A percentile compares a stretch with the other conserved stretches of the same genome.
These are phyloP conservation scores for Himalopsyche anomala DNA, from an alignment of 2,888 invertebrate genomes.

Conservation along the genomic window DNA sequence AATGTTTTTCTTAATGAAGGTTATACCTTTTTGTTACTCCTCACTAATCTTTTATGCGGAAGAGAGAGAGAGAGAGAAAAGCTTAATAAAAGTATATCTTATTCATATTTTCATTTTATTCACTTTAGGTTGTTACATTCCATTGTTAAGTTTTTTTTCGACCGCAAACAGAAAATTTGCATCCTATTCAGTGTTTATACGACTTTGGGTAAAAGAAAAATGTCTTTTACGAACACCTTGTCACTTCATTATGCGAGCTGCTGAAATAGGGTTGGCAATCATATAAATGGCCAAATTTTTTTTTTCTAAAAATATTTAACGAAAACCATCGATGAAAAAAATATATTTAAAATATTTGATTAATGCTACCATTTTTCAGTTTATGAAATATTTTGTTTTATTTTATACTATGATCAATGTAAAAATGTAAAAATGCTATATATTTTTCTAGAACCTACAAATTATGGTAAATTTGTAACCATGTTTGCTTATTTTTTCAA, in stretches of 20 bases:
- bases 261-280: not conserved
- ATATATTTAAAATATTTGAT: no score
- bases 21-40: not conserved
- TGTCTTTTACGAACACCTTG: not conserved
- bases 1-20: not conserved
- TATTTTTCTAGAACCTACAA: no score
- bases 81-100: not conserved
- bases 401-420: no score
- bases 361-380: no score
- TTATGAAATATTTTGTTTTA: no score
- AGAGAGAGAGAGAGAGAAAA: not conserved
- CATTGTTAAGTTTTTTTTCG: conserved; percentile 20
- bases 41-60: conserved; percentile 5
- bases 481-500: no score
- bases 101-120: conserved; percentile 19
- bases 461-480: no score
- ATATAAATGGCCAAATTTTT: no score
- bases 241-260: not conserved
- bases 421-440: no score
- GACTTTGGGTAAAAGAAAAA: conserved; percentile 3
- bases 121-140: not conserved
- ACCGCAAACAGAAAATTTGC: conserved; percentile 9
- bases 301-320: no score
- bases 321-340: no score
- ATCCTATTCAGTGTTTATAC: conserved; percentile 15